phyloP scores from a whole-genome alignment of 2,797 vertebrate genomes.

The Limnodromus scolopaceus region DNA sequence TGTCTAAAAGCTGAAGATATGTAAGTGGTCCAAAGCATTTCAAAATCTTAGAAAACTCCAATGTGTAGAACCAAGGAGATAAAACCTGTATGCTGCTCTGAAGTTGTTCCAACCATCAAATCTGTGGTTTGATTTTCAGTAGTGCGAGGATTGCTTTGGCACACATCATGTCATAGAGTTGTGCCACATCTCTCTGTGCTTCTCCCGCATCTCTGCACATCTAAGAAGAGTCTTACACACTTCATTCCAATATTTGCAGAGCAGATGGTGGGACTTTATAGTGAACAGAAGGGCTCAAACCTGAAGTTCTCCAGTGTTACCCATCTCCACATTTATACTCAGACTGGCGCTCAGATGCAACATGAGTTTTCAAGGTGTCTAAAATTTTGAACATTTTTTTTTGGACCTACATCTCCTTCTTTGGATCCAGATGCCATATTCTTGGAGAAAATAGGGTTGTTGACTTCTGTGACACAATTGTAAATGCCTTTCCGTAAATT shows the following conservation, averaged over 20 bases:
- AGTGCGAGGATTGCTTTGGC: constrained; percentile 6
- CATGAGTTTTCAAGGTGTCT: neutral
- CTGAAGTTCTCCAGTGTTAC: constrained; percentile 3
- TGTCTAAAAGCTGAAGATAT: neutral
- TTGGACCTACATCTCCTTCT: neutral
- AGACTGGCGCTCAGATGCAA: neutral
- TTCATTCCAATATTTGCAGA: neutral
- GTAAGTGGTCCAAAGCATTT: neutral
- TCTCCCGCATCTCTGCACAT: neutral
- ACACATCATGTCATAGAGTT: neutral
- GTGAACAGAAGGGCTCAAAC: constrained; percentile 43
- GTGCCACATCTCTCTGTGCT: constrained; percentile 1
- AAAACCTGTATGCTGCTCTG: neutral
- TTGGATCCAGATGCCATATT: neutral
- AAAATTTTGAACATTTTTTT: neutral
- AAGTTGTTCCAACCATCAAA: neutral
- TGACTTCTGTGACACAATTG: neutral
- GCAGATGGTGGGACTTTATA: constrained; percentile 31
- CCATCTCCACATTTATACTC: neutral
- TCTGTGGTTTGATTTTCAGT: neutral
- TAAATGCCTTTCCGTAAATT: neutral
- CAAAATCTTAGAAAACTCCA: neutral
- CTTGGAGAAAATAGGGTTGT: neutral
- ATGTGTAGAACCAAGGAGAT: neutral
- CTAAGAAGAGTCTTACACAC: neutral